These are phyloP conservation scores for Tarsius wallacei DNA, from an alignment of 2,797 vertebrate genomes.

Conservation along the genomic window DNA sequence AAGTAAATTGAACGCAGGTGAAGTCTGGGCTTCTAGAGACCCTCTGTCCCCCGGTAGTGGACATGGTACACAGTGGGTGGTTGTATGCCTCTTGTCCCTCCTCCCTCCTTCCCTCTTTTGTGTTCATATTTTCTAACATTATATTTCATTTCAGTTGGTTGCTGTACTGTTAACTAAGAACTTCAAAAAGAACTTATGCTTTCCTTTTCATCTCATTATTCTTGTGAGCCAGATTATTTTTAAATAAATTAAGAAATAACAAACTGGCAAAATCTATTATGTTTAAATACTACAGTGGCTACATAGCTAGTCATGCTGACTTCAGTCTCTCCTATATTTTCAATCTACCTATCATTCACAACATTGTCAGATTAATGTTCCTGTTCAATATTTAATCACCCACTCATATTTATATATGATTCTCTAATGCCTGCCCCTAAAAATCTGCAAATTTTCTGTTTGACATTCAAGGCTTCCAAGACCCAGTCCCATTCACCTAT, in stretches of 20 bases:
- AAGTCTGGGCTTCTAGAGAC: too few species aligned
- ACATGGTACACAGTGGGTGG: too few species aligned
- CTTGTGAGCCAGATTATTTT: constrained; percentile 53
- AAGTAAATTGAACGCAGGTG: too few species aligned
- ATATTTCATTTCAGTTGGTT: constrained; percentile 56
- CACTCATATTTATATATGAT: neutral
- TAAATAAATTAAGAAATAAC: constrained; percentile 64
- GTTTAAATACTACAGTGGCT: neutral
- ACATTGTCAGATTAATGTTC: constrained; percentile 1
- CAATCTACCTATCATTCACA: neutral
- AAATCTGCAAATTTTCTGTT: constrained; percentile 27
- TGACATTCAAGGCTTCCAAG: neutral
- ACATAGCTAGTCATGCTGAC: neutral
- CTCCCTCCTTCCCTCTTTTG: neutral
- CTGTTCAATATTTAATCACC: constrained; percentile 59
- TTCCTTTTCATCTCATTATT: constrained; percentile 60
- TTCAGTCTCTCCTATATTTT: neutral
- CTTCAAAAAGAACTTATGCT: constrained; percentile 33
- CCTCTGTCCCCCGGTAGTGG: too few species aligned
- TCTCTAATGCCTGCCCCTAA: neutral
- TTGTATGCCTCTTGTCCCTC: too few species aligned
- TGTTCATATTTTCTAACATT: constrained; percentile 62
- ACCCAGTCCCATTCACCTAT: neutral
- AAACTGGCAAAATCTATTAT: neutral
- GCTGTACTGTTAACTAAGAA: neutral